Base-by-base conservation (phyloP, 2,888 invertebrate genomes). In the Capitulum mitella region DNA sequence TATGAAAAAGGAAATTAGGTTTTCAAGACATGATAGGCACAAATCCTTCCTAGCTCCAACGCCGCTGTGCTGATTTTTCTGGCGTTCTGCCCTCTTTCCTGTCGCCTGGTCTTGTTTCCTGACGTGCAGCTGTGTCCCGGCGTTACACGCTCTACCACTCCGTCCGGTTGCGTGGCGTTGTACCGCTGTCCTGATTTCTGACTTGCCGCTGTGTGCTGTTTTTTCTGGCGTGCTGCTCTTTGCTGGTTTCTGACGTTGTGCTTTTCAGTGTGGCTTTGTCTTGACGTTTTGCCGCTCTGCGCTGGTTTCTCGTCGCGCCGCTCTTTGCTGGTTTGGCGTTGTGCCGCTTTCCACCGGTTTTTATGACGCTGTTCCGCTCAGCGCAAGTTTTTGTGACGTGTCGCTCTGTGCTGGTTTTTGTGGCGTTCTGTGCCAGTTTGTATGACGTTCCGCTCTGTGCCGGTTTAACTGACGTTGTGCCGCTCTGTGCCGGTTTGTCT, bases 361-460 rank as follows among this genome's bases (percentile, higher is more conserved):
- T 10, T 77, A 14, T 77, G 32, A 46, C 26, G 19, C 26, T 77
- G 48, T 77, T 19, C 32, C 22, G 43, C 26, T 77, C 26, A 46
- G n/a, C 46, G 48, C 46, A 14, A 46, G n/a, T 77, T 22, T 77
- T 19, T 77, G n/a, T 77, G 32, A 46, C 26, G 19, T 77, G 16
- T 46, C 22, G 43, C 26, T 77, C 26, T 77, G n/a, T 77, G 77
- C 46, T 22, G 43, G 48, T 77, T 46, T 77, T 22, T 77, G 48
- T 77, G 77, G 43, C 10, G 43, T 46, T 77, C 40, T 77, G 48
- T 77, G 46, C n/a, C n/a, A n/a, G n/a, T n/a, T n/a, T n/a, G n/a
- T n/a, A n/a, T n/a, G n/a, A n/a, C n/a, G n/a, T n/a, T n/a, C n/a
- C n/a, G n/a, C n/a, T n/a, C n/a, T n/a, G n/a, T n/a, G n/a, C n/a